A percentile compares a stretch with the other conserved stretches of the same genome.
Evolutionary conservation across 2,797 vertebrate species (phyloP).

Genomic region (Champsocephalus esox): DNA sequence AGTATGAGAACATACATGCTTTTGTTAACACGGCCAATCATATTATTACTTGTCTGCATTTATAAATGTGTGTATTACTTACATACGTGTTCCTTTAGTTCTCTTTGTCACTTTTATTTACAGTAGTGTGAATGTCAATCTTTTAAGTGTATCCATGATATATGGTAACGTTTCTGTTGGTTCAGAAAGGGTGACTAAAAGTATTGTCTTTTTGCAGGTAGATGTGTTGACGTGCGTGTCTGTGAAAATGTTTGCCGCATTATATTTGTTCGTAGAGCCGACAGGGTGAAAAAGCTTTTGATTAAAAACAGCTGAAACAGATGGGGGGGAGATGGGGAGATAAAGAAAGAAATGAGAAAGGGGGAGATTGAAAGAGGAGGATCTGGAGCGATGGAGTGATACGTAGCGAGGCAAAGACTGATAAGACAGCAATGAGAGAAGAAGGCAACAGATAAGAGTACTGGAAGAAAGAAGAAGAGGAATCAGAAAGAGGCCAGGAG

Average conservation of each 20-base stretch:
- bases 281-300: conserved; percentile 64
- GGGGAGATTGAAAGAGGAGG: conserved; percentile 63
- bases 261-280: conserved; percentile 59
- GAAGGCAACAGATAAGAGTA: conserved; percentile 64
- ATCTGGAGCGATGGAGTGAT: conserved; percentile 73
- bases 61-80: background rate
- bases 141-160: background rate
- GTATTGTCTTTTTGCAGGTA: conserved; percentile 28
- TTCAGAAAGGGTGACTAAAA: conserved; percentile 12
- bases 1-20: background rate
- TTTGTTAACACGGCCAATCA: background rate
- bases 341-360: conserved; percentile 66
- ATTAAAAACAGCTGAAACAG: conserved; percentile 72
- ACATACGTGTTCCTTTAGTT: background rate
- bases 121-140: background rate
- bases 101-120: background rate
- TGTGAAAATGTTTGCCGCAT: conserved; percentile 50
- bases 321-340: conserved; percentile 51
- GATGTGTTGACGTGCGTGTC: conserved; percentile 10
- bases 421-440: conserved; percentile 62
- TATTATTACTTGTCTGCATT: background rate
- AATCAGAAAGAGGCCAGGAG: conserved; percentile 33
- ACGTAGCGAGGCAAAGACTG: conserved; percentile 45
- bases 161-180: background rate
- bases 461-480: conserved; percentile 42